These are phyloP conservation scores for Noctua fimbriata DNA, from an alignment of 2,888 invertebrate genomes.

Conservation along the genomic window DNA sequence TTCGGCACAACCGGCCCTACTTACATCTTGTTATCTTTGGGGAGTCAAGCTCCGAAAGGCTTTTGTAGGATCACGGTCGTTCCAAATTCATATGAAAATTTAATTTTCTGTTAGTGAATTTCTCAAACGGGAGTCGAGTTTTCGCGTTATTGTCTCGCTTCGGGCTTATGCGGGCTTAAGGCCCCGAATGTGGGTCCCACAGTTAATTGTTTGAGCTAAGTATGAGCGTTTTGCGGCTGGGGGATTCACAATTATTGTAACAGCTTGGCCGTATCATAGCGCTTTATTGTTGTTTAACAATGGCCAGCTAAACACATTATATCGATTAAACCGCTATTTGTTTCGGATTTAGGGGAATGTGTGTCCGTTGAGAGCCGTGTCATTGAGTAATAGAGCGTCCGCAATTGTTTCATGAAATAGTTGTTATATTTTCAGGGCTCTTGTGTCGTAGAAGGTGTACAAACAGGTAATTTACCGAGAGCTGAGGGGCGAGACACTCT, in stretches of 20 bases:
- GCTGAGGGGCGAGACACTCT: slow-evolving; percentile 96
- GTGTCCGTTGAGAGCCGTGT: slow-evolving; percentile 40
- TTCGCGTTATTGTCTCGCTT: slow-evolving; percentile 85
- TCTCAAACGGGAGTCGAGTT: slow-evolving; percentile 84
- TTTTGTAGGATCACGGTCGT: slow-evolving; percentile 85
- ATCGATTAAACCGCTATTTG: slow-evolving; percentile 75
- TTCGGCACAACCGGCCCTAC: slow-evolving; percentile 81
- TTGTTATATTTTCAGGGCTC: neutral
- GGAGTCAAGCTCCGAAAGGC: slow-evolving; percentile 82
- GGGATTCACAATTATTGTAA: slow-evolving; percentile 86
- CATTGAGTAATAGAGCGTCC: slow-evolving; percentile 20
- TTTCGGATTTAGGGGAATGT: slow-evolving; percentile 65
- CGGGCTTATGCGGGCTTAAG: slow-evolving; percentile 86
- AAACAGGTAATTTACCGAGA: slow-evolving; percentile 92
- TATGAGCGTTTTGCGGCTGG: slow-evolving; percentile 83
- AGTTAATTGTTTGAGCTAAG: slow-evolving; percentile 88
- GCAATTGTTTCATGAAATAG: slow-evolving; percentile 13
- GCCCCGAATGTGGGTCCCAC: slow-evolving; percentile 82
- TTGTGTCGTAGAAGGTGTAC: neutral
- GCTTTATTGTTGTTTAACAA: slow-evolving; percentile 82
- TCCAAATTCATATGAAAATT: slow-evolving; percentile 88
- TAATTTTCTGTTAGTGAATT: slow-evolving; percentile 87
- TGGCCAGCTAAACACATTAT: slow-evolving; percentile 72
- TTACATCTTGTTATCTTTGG: slow-evolving; percentile 86
- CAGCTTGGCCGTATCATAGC: slow-evolving; percentile 83